Conservation (phyloP, 2,797 vertebrate genomes). For the Acrossocheilus fasciatus region DNA sequence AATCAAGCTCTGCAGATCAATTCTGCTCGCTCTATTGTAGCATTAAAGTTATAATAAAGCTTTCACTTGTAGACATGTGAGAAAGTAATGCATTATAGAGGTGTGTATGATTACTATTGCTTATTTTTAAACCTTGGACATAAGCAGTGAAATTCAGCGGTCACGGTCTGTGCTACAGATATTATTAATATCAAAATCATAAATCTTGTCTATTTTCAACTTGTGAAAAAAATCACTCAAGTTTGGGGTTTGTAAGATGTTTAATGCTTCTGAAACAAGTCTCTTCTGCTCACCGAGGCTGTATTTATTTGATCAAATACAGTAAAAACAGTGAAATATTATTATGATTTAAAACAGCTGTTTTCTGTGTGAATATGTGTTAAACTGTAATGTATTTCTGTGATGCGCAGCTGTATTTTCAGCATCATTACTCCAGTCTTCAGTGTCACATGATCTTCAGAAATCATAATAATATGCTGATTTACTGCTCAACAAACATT, state of each 20-base stretch:
- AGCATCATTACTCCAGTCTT: background rate
- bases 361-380: background rate
- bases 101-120: background rate
- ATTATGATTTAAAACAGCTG: background rate
- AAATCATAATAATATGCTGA: background rate
- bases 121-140: background rate
- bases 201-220: too few species aligned
- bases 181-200: background rate
- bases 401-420: background rate
- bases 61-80: background rate
- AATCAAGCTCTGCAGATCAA: background rate
- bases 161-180: background rate
- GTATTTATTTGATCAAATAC: too few species aligned
- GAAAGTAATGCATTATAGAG: background rate
- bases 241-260: too few species aligned
- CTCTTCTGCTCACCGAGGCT: too few species aligned
- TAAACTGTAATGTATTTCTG: background rate
- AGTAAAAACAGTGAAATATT: background rate
- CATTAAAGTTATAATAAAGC: background rate
- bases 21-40: background rate
- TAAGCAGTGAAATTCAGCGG: background rate
- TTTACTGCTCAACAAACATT: too few species aligned
- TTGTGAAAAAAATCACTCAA: too few species aligned
- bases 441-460: background rate
- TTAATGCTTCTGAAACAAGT: too few species aligned